Base-by-base conservation (phyloP, 2,888 invertebrate species). In the Drepanosiphum platanoidis region DNA sequence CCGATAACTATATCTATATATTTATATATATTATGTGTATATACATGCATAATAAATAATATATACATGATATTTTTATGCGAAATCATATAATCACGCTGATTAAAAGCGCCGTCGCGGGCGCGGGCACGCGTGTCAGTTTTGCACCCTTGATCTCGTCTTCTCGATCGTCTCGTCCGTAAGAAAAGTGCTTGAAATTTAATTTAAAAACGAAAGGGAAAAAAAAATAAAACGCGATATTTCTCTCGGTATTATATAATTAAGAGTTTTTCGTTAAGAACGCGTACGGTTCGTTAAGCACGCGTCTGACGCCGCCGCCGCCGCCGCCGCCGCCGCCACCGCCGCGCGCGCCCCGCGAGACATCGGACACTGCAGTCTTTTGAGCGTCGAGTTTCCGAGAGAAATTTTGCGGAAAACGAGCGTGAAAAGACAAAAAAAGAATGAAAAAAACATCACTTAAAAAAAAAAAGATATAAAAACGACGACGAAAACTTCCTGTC, bases 231-330 rank as follows among this genome's bases (percentile, higher is more conserved):
- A 79, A 34, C 27, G 15, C 11, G 22, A 68, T 32, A n/a, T 68
- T 68, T 68, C 30, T 78, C 79, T 32, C 46, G 66, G 61, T 27
- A 27, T 46, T 58, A 52, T 70, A 34, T 66, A 83, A 83, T 83
- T 74, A 83, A 77, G 84, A 68, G 68, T 75, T 75, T 84, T 58
- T 66, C 71, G 42, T 74, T 75, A 66, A 75, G 64, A 52, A 66
- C 66, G 34, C 30, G 64, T 18, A 82, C 68, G 68, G 84, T 84
- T 84, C 84, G 84, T 84, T 84, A 84, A 75, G 68, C 84, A 42
- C 66, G 52, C 22, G 30, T n/a, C 11, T 36, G 22, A n/a, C 39
- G 52, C 1, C 32, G 46, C 30, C 39, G 27, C 39, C 13, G 18
- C 34, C 34, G 13, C n/a, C 75, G 39, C 22, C 13, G 71, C 36